phyloP scores from a whole-genome alignment of 1,140 invertebrate species.

The Dendroctonus ponderosae region DNA sequence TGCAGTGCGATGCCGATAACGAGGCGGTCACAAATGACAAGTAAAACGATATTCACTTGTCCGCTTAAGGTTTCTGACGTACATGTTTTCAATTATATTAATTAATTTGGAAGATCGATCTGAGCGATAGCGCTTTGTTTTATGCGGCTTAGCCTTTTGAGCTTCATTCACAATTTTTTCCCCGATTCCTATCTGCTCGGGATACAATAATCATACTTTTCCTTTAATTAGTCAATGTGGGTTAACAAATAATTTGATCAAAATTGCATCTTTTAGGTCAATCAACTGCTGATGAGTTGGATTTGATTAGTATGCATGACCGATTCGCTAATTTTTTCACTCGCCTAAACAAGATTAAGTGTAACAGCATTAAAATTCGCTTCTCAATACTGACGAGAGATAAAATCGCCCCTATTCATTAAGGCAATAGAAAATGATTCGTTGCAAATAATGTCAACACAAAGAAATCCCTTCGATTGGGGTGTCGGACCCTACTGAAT shows the following conservation, averaged over 20 bases:
- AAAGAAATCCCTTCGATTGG: slow-evolving; percentile 30
- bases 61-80: slow-evolving; percentile 29
- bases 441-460: slow-evolving; percentile 42
- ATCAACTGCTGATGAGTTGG: not conserved
- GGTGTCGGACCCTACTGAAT: slow-evolving; percentile 37
- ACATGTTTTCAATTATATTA: slow-evolving; percentile 43
- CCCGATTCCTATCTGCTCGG: slow-evolving; percentile 17
- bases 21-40: slow-evolving; percentile 16
- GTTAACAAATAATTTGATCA: not conserved
- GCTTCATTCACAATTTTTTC: slow-evolving; percentile 34
- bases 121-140: slow-evolving; percentile 33
- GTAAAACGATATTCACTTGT: slow-evolving; percentile 37
- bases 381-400: slow-evolving; percentile 32
- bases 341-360: slow-evolving; percentile 28
- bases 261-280: no score
- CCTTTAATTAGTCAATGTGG: slow-evolving; percentile 7
- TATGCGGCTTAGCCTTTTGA: slow-evolving; percentile 34
- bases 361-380: slow-evolving; percentile 36
- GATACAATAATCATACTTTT: slow-evolving; percentile 7
- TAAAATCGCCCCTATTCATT: slow-evolving; percentile 38
- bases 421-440: slow-evolving; percentile 40
- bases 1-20: no score
- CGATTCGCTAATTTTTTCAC: slow-evolving; percentile 5
- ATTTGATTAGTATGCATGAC: slow-evolving; percentile 23
- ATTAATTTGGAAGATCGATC: slow-evolving; percentile 38